Evolutionary conservation across 2,888 invertebrate genomes (phyloP).

Genomic region (Calliopum simillimum): DNA sequence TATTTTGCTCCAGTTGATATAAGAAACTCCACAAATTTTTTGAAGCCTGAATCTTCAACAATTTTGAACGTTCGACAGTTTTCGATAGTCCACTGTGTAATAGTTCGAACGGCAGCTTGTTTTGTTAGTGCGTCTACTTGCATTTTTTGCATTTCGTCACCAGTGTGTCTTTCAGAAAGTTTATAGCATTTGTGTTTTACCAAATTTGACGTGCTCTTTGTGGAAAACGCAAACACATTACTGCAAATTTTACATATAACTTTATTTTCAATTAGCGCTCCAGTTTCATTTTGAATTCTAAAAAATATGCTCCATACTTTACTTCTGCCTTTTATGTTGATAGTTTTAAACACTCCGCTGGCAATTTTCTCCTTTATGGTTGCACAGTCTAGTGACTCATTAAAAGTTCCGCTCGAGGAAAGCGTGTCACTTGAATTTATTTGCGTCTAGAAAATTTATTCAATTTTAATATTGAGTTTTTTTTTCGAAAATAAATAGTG

Average conservation of each 20-base stretch:
- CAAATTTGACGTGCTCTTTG: constrained; percentile 27
- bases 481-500: no score
- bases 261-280: constrained; percentile 26
- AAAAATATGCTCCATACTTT: constrained; percentile 38
- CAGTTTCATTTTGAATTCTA: constrained; percentile 23
- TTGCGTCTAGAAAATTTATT: no score
- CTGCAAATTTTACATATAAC: constrained; percentile 31
- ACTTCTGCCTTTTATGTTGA: constrained; percentile 18
- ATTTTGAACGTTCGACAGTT: constrained; percentile 40
- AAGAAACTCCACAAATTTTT: constrained; percentile 32
- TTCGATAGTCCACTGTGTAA: constrained; percentile 39
- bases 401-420: no score
- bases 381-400: neutral
- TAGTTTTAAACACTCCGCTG: constrained; percentile 20
- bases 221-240: constrained; percentile 32
- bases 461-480: no score
- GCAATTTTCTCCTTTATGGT: constrained; percentile 16
- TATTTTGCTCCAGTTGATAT: constrained; percentile 37
- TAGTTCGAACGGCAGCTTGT: constrained; percentile 21
- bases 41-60: constrained; percentile 39
- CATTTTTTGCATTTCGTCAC: constrained; percentile 5
- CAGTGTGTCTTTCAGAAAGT: constrained; percentile 8
- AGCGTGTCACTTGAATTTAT: no score
- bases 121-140: constrained; percentile 33
- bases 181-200: constrained; percentile 36